Evolutionary conservation across 2,888 invertebrate genomes (phyloP), one percentile per base, ranked within the genome.

Genomic region (Heliconius cydno): DNA sequence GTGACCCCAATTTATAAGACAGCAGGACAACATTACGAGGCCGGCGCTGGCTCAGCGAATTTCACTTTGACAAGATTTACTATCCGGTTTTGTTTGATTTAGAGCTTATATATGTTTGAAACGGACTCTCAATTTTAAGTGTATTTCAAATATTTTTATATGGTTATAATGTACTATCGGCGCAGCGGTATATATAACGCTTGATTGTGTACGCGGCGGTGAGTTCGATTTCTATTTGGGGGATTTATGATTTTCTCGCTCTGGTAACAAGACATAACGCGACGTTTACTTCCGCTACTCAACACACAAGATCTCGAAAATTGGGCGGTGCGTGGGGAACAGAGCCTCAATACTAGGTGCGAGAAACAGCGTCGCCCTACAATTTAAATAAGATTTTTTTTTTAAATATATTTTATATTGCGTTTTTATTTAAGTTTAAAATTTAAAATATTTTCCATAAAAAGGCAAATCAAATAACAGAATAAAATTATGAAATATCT

Each of bases 1-100:
- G 84, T 81, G 83, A 80, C 82, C 83, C 77, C 83, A 83, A 83
- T 84, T 84, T 82, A 83, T 84, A 84, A 79, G 84, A 84, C 84
- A 83, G 79, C 82, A 80, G 82, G 84, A 84, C 84, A 84, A 81
- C 81, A 85, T 85, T 85, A 85, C 82, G 82, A 80, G 30, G 77
- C 72, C 60, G 52, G 19, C 7, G 52, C 52, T 19, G 70, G 66
- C 63, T 80, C 77, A 46, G 79, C 79, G 77, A 80, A 80, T 80
- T 77, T 77, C 73, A 80, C 79, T 71, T 73, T 72, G 73, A 77
- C 77, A 76, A 73, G 77, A 80, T 80, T 77, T 80, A 77, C 41
- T 77, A 60, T 22, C 41, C 15, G 67, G 79, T 46, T 77, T 80
- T 68, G 52, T 63, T 73, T 79, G 72, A 79, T 76, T 71, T 76